Base-by-base conservation (phyloP, 2,888 invertebrate species). In the Amblyjoppa fuscipennis region DNA sequence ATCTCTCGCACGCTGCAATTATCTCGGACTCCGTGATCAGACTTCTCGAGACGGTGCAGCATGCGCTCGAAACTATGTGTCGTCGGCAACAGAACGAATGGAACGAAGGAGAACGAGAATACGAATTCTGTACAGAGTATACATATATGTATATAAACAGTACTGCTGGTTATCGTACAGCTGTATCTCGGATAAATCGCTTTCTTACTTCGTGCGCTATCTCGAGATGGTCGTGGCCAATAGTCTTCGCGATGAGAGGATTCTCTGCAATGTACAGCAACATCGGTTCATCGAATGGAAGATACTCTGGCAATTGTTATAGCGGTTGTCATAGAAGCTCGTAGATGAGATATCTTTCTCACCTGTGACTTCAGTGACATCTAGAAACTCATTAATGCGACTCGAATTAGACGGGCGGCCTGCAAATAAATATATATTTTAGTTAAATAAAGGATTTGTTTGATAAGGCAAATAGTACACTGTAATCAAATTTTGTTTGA, bases 1-100 rank as follows among this genome's bases (percentile, higher is more conserved):
- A 83, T 85, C 80, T 79, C 71, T 83, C 56, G 83, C 73, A 83
- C 80, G 68, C 82, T 88, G 87, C 87, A 88, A 87, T 89, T 89
- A 89, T 89, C 88, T 83, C 53, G 77, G 81, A 80, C 84, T 87
- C 66, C 88, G 88, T 88, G 89, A 88, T 76, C 77, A 71, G 89
- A 87, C 88, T 89, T 69, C 84, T 51, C 74, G 73, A 81, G 85
- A 59, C 84, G 56, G 70, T 81, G 82, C 74, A 77, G 73, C 70
- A 79, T 82, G 59, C 81, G 83, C 34, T 64, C 16, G 16, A 77
- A 80, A 77, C 76, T 84, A 84, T 81, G 84, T 84, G 86, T 84
- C 84, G 78, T 84, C 49, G 81, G 66, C 61, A 73, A 83, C 68
- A 51, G 73, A 77, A 66, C 25, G 41, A 53, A 66, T 31, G 49